Conservation (phyloP, 2,888 invertebrate genomes). For the Seira musarum region DNA sequence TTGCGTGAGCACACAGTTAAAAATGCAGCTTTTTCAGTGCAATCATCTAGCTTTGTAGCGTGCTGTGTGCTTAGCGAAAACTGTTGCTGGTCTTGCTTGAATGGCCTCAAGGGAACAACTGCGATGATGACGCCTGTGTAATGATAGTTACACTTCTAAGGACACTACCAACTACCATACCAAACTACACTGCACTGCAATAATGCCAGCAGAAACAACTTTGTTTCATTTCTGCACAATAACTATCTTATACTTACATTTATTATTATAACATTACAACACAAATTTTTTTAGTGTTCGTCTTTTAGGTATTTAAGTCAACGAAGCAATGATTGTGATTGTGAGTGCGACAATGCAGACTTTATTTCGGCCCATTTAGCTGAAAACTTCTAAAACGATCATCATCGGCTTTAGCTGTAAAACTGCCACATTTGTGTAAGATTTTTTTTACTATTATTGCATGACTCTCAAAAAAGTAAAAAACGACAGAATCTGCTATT, state of each 20-base stretch:
- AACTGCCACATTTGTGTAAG: slow-evolving; percentile 3
- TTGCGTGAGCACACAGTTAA: slow-evolving; percentile 43
- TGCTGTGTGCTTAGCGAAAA: not conserved
- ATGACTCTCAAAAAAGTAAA: too few relatives aligned
- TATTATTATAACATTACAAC: too few relatives aligned
- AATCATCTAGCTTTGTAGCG: slow-evolving; percentile 10
- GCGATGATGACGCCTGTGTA: slow-evolving; percentile 45
- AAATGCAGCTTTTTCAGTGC: slow-evolving; percentile 11
- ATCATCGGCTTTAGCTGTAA: not conserved
- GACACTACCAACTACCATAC: slow-evolving; percentile 41
- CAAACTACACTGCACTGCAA: slow-evolving; percentile 29
- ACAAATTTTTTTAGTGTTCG: not conserved
- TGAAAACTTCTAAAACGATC: not conserved
- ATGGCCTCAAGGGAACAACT: slow-evolving; percentile 61
- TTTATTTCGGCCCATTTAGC: not conserved
- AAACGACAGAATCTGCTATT: too few relatives aligned
- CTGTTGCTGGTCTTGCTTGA: slow-evolving; percentile 38
- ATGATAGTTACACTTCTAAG: slow-evolving; percentile 24
- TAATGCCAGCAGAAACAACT: not conserved
- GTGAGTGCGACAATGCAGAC: not conserved
- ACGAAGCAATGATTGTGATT: not conserved
- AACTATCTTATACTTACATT: too few relatives aligned
- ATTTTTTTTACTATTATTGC: not conserved
- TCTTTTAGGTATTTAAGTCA: not conserved
- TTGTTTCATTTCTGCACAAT: too few relatives aligned